Evolutionary conservation across 1,140 invertebrate species (phyloP).

Genomic region (Ganaspis sp.): DNA sequence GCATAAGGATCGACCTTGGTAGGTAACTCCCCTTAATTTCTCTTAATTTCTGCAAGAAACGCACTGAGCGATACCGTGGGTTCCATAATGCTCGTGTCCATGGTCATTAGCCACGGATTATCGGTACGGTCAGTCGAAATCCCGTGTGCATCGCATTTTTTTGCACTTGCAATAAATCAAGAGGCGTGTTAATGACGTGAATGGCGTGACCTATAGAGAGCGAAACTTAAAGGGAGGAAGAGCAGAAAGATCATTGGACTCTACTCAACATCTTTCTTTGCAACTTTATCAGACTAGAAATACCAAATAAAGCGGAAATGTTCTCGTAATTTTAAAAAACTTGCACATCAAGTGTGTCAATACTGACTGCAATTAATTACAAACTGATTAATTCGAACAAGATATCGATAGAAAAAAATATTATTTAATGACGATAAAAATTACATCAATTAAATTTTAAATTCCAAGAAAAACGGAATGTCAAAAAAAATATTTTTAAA

Average conservation of each 20-base stretch:
- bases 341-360: no score
- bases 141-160: conserved; percentile 40
- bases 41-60: conserved; percentile 29
- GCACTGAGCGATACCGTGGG: neutral
- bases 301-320: no score
- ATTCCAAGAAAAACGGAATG: no score
- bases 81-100: conserved; percentile 33
- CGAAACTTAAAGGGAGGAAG: neutral
- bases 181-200: conserved; percentile 52
- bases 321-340: no score
- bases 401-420: no score
- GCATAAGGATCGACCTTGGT: conserved; percentile 25
- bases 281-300: no score
- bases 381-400: no score
- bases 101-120: conserved; percentile 51
- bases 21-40: conserved; percentile 27
- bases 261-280: no score
- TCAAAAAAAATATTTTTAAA: no score
- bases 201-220: conserved; percentile 48
- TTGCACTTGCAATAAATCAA: conserved; percentile 52
- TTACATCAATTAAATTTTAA: no score
- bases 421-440: no score
- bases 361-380: no score
- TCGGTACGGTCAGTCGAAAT: conserved; percentile 45
- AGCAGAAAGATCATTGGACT: conserved; percentile 6